A percentile compares a stretch with the other conserved stretches of the same genome.
Evolutionary conservation across 2,888 invertebrate species (phyloP).

Genomic region (Trachelus stipa): DNA sequence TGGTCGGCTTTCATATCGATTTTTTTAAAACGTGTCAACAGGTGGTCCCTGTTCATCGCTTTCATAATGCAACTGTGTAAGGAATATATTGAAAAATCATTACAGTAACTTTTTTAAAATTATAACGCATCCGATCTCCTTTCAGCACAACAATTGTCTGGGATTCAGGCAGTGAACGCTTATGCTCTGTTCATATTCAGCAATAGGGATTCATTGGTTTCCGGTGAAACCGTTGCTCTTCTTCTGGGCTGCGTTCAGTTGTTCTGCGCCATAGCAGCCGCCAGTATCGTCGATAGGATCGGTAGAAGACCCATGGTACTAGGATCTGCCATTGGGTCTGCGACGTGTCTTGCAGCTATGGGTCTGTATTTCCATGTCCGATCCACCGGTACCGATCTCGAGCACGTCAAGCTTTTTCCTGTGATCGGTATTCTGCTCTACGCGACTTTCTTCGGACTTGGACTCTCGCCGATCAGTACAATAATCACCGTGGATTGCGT

Average conservation of each 20-base stretch:
- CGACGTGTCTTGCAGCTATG: not conserved
- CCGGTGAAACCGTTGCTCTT: not conserved
- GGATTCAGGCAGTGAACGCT: not conserved
- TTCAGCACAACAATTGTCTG: not conserved
- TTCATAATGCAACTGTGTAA: too few species aligned
- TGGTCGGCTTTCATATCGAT: too few species aligned
- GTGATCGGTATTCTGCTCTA: not conserved
- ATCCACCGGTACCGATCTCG: not conserved
- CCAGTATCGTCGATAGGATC: not conserved
- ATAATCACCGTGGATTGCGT: not conserved
- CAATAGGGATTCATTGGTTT: not conserved
- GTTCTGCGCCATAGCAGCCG: not conserved
- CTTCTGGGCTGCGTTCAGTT: constrained; percentile 1
- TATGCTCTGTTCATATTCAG: not conserved
- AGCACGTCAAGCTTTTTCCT: not conserved
- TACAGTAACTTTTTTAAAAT: too few species aligned
- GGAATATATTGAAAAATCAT: too few species aligned
- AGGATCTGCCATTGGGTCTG: not conserved
- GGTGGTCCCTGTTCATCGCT: too few species aligned
- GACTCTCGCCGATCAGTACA: not conserved
- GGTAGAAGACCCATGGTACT: not conserved
- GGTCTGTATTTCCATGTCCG: not conserved
- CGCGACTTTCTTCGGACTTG: not conserved
- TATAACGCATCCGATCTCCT: not conserved
- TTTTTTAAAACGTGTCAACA: too few species aligned